Evolutionary conservation across 2,888 invertebrate species (phyloP).

Genomic region (Latrodectus elegans): DNA sequence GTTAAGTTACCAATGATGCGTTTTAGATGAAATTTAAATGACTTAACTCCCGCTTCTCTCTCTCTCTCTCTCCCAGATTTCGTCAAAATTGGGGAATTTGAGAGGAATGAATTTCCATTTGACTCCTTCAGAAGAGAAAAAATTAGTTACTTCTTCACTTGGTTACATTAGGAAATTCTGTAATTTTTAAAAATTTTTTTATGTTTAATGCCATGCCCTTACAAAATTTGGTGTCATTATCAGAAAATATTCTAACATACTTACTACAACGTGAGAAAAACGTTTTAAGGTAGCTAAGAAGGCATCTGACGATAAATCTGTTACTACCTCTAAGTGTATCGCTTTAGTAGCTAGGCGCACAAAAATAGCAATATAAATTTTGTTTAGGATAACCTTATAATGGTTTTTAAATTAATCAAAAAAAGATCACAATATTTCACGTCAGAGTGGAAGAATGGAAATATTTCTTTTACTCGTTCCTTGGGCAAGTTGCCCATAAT

Average conservation of each 20-base stretch:
- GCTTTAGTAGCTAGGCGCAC: constrained; percentile 35
- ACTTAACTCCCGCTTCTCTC: constrained; percentile 74
- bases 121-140: constrained; percentile 62
- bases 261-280: constrained; percentile 33
- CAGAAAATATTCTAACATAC: constrained; percentile 4
- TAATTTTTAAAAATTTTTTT: constrained; percentile 5
- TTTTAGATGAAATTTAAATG: background rate
- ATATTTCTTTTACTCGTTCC: no score
- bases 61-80: no score
- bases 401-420: background rate
- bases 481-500: background rate
- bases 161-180: background rate
- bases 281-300: constrained; percentile 37
- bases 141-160: background rate
- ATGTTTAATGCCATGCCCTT: no score
- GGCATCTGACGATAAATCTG: no score
- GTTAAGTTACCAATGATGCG: constrained; percentile 71
- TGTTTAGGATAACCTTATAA: background rate
- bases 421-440: background rate
- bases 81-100: constrained; percentile 73
- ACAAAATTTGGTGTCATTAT: constrained; percentile 15
- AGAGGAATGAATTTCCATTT: constrained; percentile 74
- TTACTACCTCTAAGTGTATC: constrained; percentile 57
- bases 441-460: background rate
- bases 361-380: no score